phyloP scores from a whole-genome alignment of 1,140 invertebrate species.

The Drosophila rufa region DNA sequence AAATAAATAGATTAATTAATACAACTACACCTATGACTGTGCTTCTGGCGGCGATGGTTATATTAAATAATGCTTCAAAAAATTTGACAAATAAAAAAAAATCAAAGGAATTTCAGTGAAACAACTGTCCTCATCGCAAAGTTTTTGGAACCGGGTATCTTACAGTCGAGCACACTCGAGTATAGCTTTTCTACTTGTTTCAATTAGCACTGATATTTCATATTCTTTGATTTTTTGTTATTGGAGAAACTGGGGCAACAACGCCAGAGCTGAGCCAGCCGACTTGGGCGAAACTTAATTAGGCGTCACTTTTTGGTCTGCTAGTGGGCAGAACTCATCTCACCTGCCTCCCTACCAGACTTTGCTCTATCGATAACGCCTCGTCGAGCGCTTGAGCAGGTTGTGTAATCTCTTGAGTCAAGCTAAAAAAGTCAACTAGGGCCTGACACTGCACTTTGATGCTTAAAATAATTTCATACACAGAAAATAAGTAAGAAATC shows the following conservation, averaged over 20 bases:
- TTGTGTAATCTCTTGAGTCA: conserved; percentile 47
- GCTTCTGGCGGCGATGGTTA: too few relatives aligned
- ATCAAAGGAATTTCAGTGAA: too few relatives aligned
- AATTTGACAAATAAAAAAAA: too few relatives aligned
- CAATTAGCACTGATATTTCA: conserved; percentile 43
- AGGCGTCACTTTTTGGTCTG: conserved; percentile 51
- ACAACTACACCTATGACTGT: too few relatives aligned
- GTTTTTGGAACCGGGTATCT: not conserved
- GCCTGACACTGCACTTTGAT: conserved; percentile 43
- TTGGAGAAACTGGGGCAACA: conserved; percentile 10
- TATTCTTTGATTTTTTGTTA: conserved; percentile 35
- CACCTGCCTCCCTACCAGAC: conserved; percentile 15
- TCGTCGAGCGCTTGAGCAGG: conserved; percentile 28
- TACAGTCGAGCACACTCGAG: not conserved
- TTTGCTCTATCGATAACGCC: conserved; percentile 32
- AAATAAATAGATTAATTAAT: too few relatives aligned
- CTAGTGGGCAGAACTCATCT: conserved; percentile 37
- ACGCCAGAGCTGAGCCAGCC: not conserved
- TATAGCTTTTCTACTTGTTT: not conserved
- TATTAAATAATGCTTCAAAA: too few relatives aligned
- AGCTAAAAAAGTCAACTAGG: conserved; percentile 24
- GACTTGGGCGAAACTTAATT: conserved; percentile 41
- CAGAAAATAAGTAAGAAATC: not conserved
- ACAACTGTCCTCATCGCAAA: not conserved
- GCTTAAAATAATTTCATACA: conserved; percentile 24